These are phyloP conservation scores for Nemoura dubitans DNA, from an alignment of 2,888 invertebrate species.

Conservation along the genomic window DNA sequence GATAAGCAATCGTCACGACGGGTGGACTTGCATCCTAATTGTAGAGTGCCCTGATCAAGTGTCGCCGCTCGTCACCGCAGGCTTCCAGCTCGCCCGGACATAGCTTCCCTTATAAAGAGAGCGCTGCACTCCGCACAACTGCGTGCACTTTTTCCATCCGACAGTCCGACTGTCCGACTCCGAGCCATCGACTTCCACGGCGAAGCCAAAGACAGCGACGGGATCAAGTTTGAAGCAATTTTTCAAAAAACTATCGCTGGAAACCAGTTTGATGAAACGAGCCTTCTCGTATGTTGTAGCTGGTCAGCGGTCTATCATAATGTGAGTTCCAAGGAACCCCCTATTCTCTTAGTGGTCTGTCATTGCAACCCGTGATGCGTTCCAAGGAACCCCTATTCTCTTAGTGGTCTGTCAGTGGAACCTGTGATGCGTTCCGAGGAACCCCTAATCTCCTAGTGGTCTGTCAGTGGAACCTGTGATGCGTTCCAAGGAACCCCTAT, in stretches of 20 bases:
- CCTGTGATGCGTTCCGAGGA: too few relatives aligned
- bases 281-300: neutral
- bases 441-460: too few relatives aligned
- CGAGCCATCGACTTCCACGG: neutral
- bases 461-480: too few relatives aligned
- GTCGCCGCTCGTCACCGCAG: neutral
- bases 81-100: neutral
- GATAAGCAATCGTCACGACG: neutral
- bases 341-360: too few relatives aligned
- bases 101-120: constrained; percentile 2
- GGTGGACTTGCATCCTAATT: neutral
- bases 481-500: too few relatives aligned
- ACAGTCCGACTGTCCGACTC: too few relatives aligned
- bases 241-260: constrained; percentile 1
- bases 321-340: neutral
- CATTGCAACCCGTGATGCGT: too few relatives aligned
- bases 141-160: neutral
- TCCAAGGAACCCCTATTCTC: too few relatives aligned
- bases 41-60: neutral
- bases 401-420: too few relatives aligned
- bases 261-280: neutral
- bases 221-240: neutral
- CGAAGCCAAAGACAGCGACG: neutral
- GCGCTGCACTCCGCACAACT: neutral
- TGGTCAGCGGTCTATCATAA: neutral